Base-by-base conservation (phyloP, 2,113 vertebrate genomes). In the Ahaetulla prasina region DNA sequence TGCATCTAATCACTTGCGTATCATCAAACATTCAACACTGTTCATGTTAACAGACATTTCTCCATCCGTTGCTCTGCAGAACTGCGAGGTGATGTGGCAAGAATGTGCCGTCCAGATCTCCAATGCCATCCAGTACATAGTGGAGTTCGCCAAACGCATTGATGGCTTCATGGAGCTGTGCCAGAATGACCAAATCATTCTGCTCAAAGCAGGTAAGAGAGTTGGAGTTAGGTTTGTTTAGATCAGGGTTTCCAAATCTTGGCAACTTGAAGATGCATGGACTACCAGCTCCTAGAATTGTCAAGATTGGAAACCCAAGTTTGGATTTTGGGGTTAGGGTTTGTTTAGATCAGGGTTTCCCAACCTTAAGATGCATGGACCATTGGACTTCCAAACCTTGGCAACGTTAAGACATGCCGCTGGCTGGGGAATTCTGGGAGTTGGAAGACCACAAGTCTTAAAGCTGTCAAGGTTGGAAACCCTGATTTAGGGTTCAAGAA, bases 131-230 rank as follows among this genome's bases (percentile, higher is more conserved):
- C 98, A 99, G 97, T 99, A 99, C 74, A 98, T 99, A 94, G 98
- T 99, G 90, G 98, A 99, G 97, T 99, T 99, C 1, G 98, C 98
- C 96, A 99, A 99, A 95, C 98, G 97, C 93, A 98, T 99, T 93
- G 94, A 98, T 1, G 98, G 98, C 95, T 99, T 99, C 97, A 98
- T 99, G 98, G 98, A 99, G 94, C 98, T 99, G 93, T 98, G 98
- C 96, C 98, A 99, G 97, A 99, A 99, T 0, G 98, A 99, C 97
- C 98, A 99, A 96, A 99, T 99, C 93, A 98, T 99, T 93, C 98
- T 99, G 85, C 98, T 99, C 93, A 99, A 99, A 98, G 98, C 98
- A 97, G 98, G 98, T 99, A 95, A 97, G 94, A 10, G 35, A 30
- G 50, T 11, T 20, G 8, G 8, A 1, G 1, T 16, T 18, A 18